Conservation (phyloP, 2,797 vertebrate genomes). For the Hoplostethus atlanticus region DNA sequence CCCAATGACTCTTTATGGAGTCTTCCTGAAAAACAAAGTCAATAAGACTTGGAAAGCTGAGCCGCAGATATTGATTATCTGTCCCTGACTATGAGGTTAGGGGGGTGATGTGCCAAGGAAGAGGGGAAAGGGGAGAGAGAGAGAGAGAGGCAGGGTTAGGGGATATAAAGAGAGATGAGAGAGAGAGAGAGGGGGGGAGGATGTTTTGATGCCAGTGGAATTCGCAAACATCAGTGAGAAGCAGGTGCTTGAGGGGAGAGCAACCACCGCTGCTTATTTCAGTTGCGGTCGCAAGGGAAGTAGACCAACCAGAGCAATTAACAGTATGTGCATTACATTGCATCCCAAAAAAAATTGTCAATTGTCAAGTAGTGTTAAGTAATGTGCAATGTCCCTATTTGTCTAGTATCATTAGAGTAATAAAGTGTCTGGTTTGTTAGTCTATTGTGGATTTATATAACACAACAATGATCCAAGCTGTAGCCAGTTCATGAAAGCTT, state of each 20-base stretch:
- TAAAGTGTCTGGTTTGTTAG: no score
- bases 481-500: no score
- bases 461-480: no score
- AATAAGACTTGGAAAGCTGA: slow-evolving; percentile 87
- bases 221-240: slow-evolving; percentile 56
- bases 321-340: slow-evolving; percentile 28
- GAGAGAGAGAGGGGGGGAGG: slow-evolving; percentile 21
- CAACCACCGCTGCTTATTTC: slow-evolving; percentile 1
- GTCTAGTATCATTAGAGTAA: not conserved
- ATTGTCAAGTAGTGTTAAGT: not conserved
- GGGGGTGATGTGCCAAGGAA: slow-evolving; percentile 44
- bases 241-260: slow-evolving; percentile 50
- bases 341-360: slow-evolving; percentile 35
- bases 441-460: no score
- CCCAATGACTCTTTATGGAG: slow-evolving; percentile 89
- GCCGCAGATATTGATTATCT: slow-evolving; percentile 90
- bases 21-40: slow-evolving; percentile 90
- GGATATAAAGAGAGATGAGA: slow-evolving; percentile 32
- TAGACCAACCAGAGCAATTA: slow-evolving; percentile 22
- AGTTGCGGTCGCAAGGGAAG: slow-evolving; percentile 35
- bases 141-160: slow-evolving; percentile 17
- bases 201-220: slow-evolving; percentile 45
- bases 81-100: slow-evolving; percentile 86
- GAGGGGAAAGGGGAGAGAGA: slow-evolving; percentile 9
- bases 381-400: not conserved